Conservation (phyloP, 2,888 invertebrate species). For the Melanotus villosus region DNA sequence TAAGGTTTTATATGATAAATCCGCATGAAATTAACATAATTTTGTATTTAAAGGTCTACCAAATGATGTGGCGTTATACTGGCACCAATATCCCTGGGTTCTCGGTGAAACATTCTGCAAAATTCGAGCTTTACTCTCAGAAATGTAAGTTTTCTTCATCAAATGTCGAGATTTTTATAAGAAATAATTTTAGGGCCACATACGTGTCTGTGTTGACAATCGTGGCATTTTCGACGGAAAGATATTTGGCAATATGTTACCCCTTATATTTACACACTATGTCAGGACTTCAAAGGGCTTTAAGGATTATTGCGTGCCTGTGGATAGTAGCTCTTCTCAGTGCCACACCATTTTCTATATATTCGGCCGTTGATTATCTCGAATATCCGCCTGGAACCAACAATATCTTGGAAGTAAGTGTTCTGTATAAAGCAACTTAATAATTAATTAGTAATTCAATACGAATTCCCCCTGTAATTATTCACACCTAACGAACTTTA, state of each 20-base stretch:
- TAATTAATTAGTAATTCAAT: no score
- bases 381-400: constrained; percentile 78
- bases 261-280: constrained; percentile 87
- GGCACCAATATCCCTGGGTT: constrained; percentile 92
- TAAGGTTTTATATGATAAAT: no score
- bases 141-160: constrained; percentile 77
- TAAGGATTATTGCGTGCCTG: constrained; percentile 82
- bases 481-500: no score
- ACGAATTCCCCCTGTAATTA: no score
- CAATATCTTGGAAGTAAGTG: constrained; percentile 48
- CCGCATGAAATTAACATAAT: no score
- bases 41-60: constrained; percentile 80
- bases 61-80: constrained; percentile 85
- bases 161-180: no score
- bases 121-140: constrained; percentile 84
- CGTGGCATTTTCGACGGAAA: constrained; percentile 91
- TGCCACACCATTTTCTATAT: constrained; percentile 84
- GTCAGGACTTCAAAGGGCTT: constrained; percentile 86
- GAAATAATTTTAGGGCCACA: constrained; percentile 85
- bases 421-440: not conserved
- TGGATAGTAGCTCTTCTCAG: constrained; percentile 84
- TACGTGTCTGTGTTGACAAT: constrained; percentile 94
- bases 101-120: constrained; percentile 87
- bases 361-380: constrained; percentile 82
- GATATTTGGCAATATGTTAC: constrained; percentile 93